Base-by-base conservation (phyloP, 2,113 vertebrate species). In the Erpornis zantholeuca region DNA sequence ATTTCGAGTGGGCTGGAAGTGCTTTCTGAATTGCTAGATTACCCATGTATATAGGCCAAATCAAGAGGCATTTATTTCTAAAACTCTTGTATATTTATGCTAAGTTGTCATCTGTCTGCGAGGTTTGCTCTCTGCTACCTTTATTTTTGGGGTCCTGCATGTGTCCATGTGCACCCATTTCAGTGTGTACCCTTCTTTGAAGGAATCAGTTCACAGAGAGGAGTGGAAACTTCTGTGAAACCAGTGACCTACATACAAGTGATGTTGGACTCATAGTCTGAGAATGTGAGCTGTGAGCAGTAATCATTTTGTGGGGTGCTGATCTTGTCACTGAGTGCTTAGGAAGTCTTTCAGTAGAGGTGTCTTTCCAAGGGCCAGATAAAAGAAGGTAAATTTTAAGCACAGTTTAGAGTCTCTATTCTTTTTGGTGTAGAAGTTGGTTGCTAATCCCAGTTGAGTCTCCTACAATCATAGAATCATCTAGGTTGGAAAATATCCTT, bases 11-110 rank as follows among this genome's bases (percentile, higher is more conserved):
- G 18, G 82, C 90, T 97, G 92, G 92, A 92, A 96, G 47, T 52
- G 38, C 85, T 94, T 91, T 94, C 68, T 88, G 64, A 77, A 83
- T 95, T 88, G 85, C 88, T 96, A 70, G 92, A 94, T 95, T 93
- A 93, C 71, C 28, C 88, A 11, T 40, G 50, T 66, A 21, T 21
- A n/a, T 49, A 78, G 63, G 76, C 87, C 90, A 95, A 88, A 63
- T 73, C 44, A 29, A 64, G 61, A 88, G 83, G 90, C 6, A n/a
- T 88, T 80, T 83, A 47, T 53, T 86, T 60, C 88, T 56, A 44
- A 64, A 71, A 40, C 54, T 33, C 8, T 59, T 66, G 44, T n/a
- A 15, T 61, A 77, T 87, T 79, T 83, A 36, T 90, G 64, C 44
- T 70, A 12, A 47, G 64, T 42, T 72, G 56, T 18, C 0, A 0